Conservation (phyloP, 2,797 vertebrate species). For the Somateria mollissima region DNA sequence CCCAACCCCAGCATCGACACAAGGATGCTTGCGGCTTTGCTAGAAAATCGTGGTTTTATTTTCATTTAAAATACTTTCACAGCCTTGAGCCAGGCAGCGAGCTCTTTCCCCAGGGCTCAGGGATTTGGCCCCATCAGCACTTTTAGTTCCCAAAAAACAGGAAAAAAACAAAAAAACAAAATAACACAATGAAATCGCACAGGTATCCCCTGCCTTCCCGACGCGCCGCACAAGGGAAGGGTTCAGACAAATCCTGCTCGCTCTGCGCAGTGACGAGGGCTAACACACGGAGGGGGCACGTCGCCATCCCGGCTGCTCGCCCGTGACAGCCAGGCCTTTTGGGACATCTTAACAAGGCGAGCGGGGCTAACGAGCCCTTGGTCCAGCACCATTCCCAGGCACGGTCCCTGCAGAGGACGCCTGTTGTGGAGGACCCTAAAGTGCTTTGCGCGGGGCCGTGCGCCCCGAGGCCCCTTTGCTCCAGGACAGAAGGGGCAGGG, state of each 20-base stretch:
- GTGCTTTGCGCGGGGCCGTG: slow-evolving; percentile 2
- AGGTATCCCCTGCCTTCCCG: neutral
- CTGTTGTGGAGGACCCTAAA: slow-evolving; percentile 26
- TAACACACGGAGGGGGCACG: fast-evolving
- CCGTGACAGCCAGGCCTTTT: neutral
- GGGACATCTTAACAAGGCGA: fast-evolving
- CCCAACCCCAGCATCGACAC: fast-evolving
- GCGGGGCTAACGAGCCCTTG: neutral
- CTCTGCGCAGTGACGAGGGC: fast-evolving
- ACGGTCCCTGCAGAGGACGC: neutral
- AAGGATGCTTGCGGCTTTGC: neutral
- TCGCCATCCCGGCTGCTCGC: fast-evolving
- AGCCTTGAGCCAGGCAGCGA: neutral
- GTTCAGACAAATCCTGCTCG: neutral
- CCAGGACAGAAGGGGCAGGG: neutral
- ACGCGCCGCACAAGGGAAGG: neutral
- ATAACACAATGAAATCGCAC: neutral
- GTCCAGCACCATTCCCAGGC: neutral
- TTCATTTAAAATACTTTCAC: slow-evolving; percentile 53
- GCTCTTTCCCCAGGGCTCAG: neutral
- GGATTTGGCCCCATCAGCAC: slow-evolving; percentile 42
- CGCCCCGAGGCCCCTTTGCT: fast-evolving
- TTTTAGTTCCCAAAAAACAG: neutral
- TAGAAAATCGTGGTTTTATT: slow-evolving; percentile 73
- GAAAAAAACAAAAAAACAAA: neutral